Conservation (phyloP, 2,797 vertebrate species). For the Pteropus rufus region DNA sequence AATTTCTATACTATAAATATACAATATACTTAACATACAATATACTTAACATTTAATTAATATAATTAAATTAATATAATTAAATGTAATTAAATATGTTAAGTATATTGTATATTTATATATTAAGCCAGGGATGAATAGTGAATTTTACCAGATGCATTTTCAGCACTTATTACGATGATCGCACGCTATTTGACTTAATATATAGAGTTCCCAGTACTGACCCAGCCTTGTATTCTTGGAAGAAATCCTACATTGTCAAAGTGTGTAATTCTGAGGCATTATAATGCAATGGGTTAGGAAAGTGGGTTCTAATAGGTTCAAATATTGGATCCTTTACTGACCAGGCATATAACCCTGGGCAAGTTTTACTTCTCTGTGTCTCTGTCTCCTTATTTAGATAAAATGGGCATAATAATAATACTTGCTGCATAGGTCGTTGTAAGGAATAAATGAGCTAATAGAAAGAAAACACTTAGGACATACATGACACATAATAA, state of each 20-base stretch:
- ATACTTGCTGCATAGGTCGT: not conserved
- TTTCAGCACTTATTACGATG: not conserved
- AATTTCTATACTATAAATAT: not conserved
- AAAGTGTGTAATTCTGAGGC: not conserved
- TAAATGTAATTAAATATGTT: not conserved
- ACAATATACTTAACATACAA: too few relatives aligned
- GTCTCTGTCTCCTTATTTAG: not conserved
- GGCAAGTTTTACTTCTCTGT: not conserved
- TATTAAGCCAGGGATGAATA: not conserved
- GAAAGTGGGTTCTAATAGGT: not conserved
- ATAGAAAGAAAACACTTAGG: not conserved
- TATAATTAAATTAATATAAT: too few relatives aligned
- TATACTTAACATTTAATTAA: too few relatives aligned
- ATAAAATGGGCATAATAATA: not conserved
- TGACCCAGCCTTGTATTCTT: not conserved
- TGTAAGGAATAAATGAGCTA: not conserved
- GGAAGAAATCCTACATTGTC: not conserved
- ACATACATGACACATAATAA: not conserved
- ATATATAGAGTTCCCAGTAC: not conserved
- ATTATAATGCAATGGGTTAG: not conserved
- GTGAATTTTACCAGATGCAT: not conserved
- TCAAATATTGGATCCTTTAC: not conserved
- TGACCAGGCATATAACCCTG: not conserved
- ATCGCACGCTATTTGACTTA: not conserved
- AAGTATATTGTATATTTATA: not conserved